Evolutionary conservation across 2,113 vertebrate genomes (phyloP), one percentile per base, ranked within the genome.

Genomic region (Grantiella picta): DNA sequence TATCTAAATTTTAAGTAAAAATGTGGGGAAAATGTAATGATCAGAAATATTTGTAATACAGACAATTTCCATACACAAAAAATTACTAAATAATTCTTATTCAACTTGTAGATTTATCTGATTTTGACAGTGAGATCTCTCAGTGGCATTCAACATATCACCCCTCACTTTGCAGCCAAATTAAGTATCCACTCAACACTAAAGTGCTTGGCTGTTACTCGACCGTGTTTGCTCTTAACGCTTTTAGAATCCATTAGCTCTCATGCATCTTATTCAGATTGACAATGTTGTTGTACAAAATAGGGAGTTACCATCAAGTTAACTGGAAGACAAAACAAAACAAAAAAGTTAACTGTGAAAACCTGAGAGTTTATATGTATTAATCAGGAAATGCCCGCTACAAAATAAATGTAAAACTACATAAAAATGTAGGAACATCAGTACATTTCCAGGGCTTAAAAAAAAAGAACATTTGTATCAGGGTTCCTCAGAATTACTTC

Each of bases 221-320:
- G 0, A 40, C 78, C 2, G 0, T 84, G 19, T 86, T 90, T 54
- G n/a, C 73, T 89, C 47, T 73, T 77, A 76, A 92, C 36, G 53
- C 45, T 89, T 94, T 94, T 90, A 84, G 95, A 96, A 95, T 70
- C 82, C 85, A 92, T 95, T 94, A 90, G 77, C 47, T 84, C 72
- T 94, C 57, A 56, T 47, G 75, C 31, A 77, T 76, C 25, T 65
- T 95, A 60, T 61, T 87, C 61, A 90, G 57, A 78, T 6, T 87
- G 88, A 86, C 73, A 92, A 2, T 49, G 60, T 45, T 90, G 49
- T 77, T 91, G 33, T 72, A 78, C 42, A 85, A 33, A 90, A 47
- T 36, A 28, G 88, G 77, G 40, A 52, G 24, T 66, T 83, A 52
- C 63, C 44, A 82, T 93, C 64, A 96, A 85, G 36, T 59, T 72